A percentile compares a stretch with the other conserved stretches of the same genome.
Evolutionary conservation across 35 echinoderm and acorn worm genomes (phyloP).

Genomic region (Apostichopus californicus): DNA sequence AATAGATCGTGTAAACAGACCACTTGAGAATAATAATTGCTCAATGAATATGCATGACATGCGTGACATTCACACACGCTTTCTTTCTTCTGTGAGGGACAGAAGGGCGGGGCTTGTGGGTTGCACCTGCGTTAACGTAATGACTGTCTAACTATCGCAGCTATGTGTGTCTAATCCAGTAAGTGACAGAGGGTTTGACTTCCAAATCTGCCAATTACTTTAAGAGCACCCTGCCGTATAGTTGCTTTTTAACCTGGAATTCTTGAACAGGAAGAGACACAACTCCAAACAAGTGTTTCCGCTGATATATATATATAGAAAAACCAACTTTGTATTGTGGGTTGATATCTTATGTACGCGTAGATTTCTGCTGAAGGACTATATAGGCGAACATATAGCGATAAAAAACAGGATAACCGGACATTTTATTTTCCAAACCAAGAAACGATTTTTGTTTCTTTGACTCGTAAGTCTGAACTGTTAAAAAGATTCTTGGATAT

Average conservation of each 20-base stretch:
- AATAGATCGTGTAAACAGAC: background rate
- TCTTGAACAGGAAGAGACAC: background rate
- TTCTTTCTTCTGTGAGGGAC: background rate
- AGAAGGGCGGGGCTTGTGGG: background rate
- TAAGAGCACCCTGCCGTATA: background rate
- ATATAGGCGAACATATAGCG: too few relatives aligned
- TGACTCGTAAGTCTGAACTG: too few relatives aligned
- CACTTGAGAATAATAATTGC: background rate
- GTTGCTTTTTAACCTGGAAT: background rate
- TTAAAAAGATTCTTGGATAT: background rate
- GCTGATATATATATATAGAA: background rate
- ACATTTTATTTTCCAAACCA: too few relatives aligned
- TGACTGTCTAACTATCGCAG: background rate
- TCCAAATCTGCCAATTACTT: slow-evolving; percentile 28
- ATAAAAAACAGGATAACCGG: too few relatives aligned
- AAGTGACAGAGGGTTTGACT: slow-evolving; percentile 30
- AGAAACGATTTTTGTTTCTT: too few relatives aligned
- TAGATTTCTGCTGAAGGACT: too few relatives aligned
- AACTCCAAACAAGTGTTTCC: background rate
- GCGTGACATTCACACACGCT: slow-evolving; percentile 19
- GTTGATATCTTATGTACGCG: background rate
- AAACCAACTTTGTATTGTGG: background rate
- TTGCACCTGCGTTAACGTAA: background rate
- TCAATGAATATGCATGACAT: slow-evolving; percentile 31
- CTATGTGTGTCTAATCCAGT: slow-evolving; percentile 16